Percentiles rank a stretch among this genome's conserved stretches.
These are phyloP conservation scores for Protonibea diacanthus DNA, from an alignment of 2,797 vertebrate genomes.

Conservation along the genomic window DNA sequence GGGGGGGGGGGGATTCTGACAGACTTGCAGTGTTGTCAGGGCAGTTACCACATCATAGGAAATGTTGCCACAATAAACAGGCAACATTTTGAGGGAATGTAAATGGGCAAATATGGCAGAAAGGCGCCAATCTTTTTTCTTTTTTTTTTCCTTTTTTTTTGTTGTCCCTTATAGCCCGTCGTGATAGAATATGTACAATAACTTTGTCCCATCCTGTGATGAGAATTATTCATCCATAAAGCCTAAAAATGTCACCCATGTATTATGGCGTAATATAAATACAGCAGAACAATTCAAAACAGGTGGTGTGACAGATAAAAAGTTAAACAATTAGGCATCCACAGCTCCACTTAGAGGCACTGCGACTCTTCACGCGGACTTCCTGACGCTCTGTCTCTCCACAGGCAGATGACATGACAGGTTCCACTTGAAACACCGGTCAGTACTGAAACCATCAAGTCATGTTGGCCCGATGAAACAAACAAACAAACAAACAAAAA, in stretches of 20 bases:
- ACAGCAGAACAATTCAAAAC: constrained; percentile 59
- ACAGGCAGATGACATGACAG: constrained; percentile 15
- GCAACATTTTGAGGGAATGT: constrained; percentile 68
- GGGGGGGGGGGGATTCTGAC: background rate
- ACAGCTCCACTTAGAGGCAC: constrained; percentile 45
- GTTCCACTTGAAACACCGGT: background rate
- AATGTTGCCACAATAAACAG: constrained; percentile 45
- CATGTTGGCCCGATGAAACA: constrained; percentile 30
- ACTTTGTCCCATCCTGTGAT: constrained; percentile 34
- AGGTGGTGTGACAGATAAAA: constrained; percentile 20
- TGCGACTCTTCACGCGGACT: constrained; percentile 32
- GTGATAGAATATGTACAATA: constrained; percentile 59
- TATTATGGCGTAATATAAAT: constrained; percentile 45
- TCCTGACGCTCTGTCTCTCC: constrained; percentile 17
- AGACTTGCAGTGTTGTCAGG: constrained; percentile 52
- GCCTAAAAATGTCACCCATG: constrained; percentile 42
- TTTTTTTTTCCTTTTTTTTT: constrained; percentile 5
- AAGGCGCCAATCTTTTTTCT: constrained; percentile 12
- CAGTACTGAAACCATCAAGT: background rate
- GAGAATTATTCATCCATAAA: constrained; percentile 28
- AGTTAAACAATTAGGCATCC: constrained; percentile 29
- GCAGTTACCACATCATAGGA: constrained; percentile 50
- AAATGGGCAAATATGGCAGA: constrained; percentile 41
- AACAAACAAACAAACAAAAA: constrained; percentile 44
- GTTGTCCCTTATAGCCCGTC: constrained; percentile 51